Conservation (phyloP, 2,797 vertebrate genomes). For the Takifugu ocellatus region DNA sequence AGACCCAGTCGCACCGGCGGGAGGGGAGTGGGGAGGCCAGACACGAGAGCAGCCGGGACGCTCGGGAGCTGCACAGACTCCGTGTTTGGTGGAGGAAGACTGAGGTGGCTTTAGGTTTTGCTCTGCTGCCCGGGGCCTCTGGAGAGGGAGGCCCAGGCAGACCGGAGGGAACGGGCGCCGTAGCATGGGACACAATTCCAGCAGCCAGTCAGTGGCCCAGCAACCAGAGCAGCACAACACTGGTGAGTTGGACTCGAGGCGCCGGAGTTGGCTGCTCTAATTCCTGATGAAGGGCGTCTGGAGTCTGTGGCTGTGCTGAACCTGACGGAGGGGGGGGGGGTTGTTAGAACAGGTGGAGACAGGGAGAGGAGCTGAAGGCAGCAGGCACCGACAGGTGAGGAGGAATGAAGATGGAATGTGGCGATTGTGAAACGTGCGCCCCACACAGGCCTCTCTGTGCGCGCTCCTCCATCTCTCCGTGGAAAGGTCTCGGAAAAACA, state of each 20-base stretch:
- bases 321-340: not conserved
- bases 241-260: slow-evolving; percentile 58
- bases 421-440: slow-evolving; percentile 65
- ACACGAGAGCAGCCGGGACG: slow-evolving; percentile 33
- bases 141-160: slow-evolving; percentile 55
- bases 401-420: slow-evolving; percentile 71
- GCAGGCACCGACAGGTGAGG: slow-evolving; percentile 64
- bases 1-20: slow-evolving; percentile 49
- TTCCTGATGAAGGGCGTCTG: not conserved
- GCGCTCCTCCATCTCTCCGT: slow-evolving; percentile 1
- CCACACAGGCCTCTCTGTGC: slow-evolving; percentile 42
- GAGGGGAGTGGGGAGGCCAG: slow-evolving; percentile 37
- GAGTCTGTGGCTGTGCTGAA: not conserved
- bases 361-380: slow-evolving; percentile 13
- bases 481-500: slow-evolving; percentile 7
- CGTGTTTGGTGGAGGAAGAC: slow-evolving; percentile 25
- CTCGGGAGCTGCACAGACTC: slow-evolving; percentile 52
- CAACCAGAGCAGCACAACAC: slow-evolving; percentile 53
- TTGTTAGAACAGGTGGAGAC: slow-evolving; percentile 26
- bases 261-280: not conserved
- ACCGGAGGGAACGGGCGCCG: slow-evolving; percentile 43
- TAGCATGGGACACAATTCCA: slow-evolving; percentile 76
- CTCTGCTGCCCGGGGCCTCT: slow-evolving; percentile 56
- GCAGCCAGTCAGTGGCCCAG: slow-evolving; percentile 62
- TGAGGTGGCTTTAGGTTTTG: slow-evolving; percentile 38